Conservation (phyloP, 2,113 vertebrate genomes). For the Dascyllus trimaculatus region DNA sequence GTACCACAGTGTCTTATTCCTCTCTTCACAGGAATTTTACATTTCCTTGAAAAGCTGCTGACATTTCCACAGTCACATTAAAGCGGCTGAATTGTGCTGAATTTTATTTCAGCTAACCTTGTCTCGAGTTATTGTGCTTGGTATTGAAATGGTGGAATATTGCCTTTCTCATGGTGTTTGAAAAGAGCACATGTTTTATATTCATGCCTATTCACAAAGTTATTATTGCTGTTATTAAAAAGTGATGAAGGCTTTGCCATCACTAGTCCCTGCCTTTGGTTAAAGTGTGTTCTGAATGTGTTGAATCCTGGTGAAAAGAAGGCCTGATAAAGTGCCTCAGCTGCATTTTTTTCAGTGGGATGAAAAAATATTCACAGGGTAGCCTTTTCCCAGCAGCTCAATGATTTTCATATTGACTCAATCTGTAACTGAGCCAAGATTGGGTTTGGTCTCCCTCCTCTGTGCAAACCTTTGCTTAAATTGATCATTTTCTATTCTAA, state of each 20-base stretch:
- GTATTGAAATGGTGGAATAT: slow-evolving; percentile 1
- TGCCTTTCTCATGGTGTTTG: not conserved
- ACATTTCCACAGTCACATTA: not conserved
- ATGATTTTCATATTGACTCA: slow-evolving; percentile 72
- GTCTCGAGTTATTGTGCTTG: not conserved
- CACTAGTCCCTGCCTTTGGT: slow-evolving; percentile 15
- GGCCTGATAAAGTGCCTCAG: slow-evolving; percentile 18
- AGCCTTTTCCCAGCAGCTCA: slow-evolving; percentile 41
- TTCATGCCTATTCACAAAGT: slow-evolving; percentile 28
- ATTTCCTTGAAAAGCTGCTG: slow-evolving; percentile 24
- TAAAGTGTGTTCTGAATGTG: slow-evolving; percentile 25
- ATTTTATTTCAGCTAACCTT: not conserved
- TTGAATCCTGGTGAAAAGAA: slow-evolving; percentile 44
- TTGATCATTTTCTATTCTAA: slow-evolving; percentile 59
- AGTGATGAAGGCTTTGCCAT: slow-evolving; percentile 12
- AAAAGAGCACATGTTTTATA: slow-evolving; percentile 9
- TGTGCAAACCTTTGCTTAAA: slow-evolving; percentile 61
- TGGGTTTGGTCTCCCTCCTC: slow-evolving; percentile 22
- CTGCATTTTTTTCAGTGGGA: slow-evolving; percentile 32
- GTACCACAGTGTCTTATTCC: not conserved
- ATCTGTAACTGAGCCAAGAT: slow-evolving; percentile 55
- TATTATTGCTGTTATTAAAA: slow-evolving; percentile 46
- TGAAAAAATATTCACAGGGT: slow-evolving; percentile 52
- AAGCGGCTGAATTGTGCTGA: not conserved
- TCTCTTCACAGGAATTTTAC: slow-evolving; percentile 5